Base-by-base conservation (phyloP, 2,888 invertebrate genomes). In the Agrochola lota region DNA sequence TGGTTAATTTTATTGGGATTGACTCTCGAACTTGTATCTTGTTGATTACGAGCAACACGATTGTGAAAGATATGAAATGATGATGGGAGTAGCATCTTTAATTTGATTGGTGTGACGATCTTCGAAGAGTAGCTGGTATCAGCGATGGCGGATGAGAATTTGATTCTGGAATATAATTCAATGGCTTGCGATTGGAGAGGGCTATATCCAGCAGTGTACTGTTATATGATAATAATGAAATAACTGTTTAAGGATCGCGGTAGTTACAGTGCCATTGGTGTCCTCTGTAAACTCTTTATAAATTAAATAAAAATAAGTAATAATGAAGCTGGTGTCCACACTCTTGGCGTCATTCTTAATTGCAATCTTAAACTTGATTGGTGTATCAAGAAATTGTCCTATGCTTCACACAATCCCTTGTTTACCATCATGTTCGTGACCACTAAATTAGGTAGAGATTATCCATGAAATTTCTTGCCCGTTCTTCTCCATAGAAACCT, bases 1-100 rank as follows among this genome's bases (percentile, higher is more conserved):
- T 68, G 49, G 57, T 64, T 64, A 80, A 69, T 64, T 63, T 76
- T 43, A 62, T 62, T 81, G 23, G 11, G 74, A 57, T 52, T 75
- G 52, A 52, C 35, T 74, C 40, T 66, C 9, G 11, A 80, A 59
- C 9, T 59, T 43, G 2, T 59, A 17, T 52, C 59, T 63, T 17
- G 23, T 43, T 66, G 59, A n/a, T 63, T 57, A 57, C n/a, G 26
- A 15, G 5, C 0, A 59, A 26, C 26, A 26, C 26, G 15, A 57
- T 52, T 52, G 7, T 52, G 20, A 52, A 52, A 20, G 20, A 20
- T 52, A 23, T 20, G 52, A 52, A 23, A 52, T 8, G 9, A 52
- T 52, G 52, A 23, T 9, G 3, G 52, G 52, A 52, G 23, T 23
- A 23, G 20, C 52, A 52, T 20, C 8, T 52, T 52, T 23, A 52